Percentiles rank a stretch among this genome's conserved stretches.
Conservation (phyloP, 2,113 vertebrate genomes). For the Heterotilapia buettikoferi region DNA sequence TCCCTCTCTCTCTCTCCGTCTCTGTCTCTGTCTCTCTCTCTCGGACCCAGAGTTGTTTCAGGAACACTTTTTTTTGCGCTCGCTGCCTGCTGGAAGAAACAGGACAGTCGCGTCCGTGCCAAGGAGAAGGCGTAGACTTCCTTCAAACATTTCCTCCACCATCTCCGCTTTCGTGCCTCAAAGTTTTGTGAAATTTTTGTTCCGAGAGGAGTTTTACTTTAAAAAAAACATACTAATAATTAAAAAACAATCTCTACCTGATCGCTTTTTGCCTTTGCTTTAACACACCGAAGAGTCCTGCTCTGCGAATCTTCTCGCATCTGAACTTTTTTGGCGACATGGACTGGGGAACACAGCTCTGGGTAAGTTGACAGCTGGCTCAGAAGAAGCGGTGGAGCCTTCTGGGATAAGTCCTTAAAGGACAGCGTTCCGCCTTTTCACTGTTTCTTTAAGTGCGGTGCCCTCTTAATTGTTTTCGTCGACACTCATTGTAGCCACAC, state of each 20-base stretch:
- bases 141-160: slow-evolving; percentile 56
- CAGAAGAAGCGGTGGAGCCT: neutral
- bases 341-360: slow-evolving; percentile 66
- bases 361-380: slow-evolving; percentile 66
- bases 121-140: slow-evolving; percentile 67
- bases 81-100: slow-evolving; percentile 7
- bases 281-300: neutral
- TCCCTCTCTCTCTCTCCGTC: neutral
- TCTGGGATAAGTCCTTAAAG: neutral
- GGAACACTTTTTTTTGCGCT: slow-evolving; percentile 18
- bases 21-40: neutral
- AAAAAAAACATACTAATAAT: neutral
- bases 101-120: slow-evolving; percentile 26
- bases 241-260: neutral
- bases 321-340: slow-evolving; percentile 37
- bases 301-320: neutral
- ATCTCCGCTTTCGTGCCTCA: slow-evolving; percentile 25
- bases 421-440: neutral
- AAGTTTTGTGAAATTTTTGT: neutral
- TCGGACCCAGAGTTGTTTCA: slow-evolving; percentile 42
- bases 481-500: neutral
- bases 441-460: neutral
- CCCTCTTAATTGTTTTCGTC: neutral
- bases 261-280: neutral
- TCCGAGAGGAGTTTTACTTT: neutral